These are phyloP conservation scores for Copidosoma aretas DNA, from an alignment of 2,888 invertebrate genomes.

Conservation along the genomic window DNA sequence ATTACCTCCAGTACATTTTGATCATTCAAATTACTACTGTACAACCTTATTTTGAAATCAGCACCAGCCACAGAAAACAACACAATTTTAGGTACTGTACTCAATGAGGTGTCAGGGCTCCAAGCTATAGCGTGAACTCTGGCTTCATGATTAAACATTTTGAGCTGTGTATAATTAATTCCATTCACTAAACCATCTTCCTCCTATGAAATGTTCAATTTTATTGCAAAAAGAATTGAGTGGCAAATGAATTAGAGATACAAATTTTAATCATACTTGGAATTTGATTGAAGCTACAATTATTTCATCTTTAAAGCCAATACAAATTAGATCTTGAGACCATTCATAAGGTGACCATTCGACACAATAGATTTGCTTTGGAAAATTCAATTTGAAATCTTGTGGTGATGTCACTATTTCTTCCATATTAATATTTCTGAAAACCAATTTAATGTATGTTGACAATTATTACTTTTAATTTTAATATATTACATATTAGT, in stretches of 20 bases:
- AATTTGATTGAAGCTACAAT: conserved; percentile 67
- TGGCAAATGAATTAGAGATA: conserved; percentile 4
- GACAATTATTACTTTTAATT: background rate
- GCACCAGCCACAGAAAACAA: conserved; percentile 66
- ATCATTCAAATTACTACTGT: conserved; percentile 66
- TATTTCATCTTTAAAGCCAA: conserved; percentile 68
- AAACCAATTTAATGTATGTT: background rate
- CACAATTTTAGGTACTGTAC: conserved; percentile 67
- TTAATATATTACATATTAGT: background rate
- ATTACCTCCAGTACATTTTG: conserved; percentile 63
- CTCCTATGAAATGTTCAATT: conserved; percentile 60
- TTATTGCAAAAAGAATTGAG: conserved; percentile 11
- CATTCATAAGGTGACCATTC: conserved; percentile 72
- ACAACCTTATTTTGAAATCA: conserved; percentile 67
- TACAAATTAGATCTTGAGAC: conserved; percentile 70
- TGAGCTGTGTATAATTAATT: conserved; percentile 66
- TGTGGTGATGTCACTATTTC: conserved; percentile 58
- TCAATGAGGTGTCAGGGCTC: conserved; percentile 70
- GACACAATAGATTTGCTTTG: conserved; percentile 66
- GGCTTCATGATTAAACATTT: conserved; percentile 67
- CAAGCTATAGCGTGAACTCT: conserved; percentile 68
- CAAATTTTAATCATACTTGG: conserved; percentile 60
- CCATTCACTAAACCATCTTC: conserved; percentile 64
- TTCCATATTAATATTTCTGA: conserved; percentile 50
- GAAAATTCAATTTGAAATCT: conserved; percentile 63